Evolutionary conservation across 2,888 invertebrate species (phyloP).

Genomic region (Phengaris arion): DNA sequence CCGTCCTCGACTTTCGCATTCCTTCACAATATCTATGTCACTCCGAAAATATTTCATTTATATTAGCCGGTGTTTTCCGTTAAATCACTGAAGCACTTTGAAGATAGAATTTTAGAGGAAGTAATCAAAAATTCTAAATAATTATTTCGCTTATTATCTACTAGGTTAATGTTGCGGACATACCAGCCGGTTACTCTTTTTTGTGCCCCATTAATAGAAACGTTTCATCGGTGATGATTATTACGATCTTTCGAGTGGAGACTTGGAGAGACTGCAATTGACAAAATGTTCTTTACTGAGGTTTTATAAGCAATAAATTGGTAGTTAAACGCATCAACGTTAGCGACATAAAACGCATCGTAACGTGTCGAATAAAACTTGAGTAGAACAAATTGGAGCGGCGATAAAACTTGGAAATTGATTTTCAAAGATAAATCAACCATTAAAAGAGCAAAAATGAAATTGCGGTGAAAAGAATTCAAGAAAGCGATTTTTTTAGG

Average conservation of each 20-base stretch:
- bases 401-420: conserved; percentile 8
- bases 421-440: conserved; percentile 12
- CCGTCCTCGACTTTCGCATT: background rate
- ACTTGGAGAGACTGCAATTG: background rate
- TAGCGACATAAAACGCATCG: conserved; percentile 14
- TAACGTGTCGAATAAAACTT: conserved; percentile 3
- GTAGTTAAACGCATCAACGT: conserved; percentile 1
- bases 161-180: too few relatives aligned
- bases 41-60: conserved; percentile 14
- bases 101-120: background rate
- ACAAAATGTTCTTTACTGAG: background rate
- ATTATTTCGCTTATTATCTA: too few relatives aligned
- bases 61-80: background rate
- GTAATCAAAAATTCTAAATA: too few relatives aligned
- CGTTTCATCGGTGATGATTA: too few relatives aligned
- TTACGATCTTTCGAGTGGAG: too few relatives aligned
- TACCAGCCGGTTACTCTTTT: too few relatives aligned
- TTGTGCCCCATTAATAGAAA: too few relatives aligned
- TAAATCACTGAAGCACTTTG: background rate
- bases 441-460: background rate
- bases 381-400: conserved; percentile 4
- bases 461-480: background rate
- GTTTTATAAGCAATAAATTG: background rate
- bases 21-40: background rate
- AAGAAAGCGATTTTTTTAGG: conserved; percentile 25